Percentiles rank a stretch among this genome's conserved stretches.
phyloP scores from a whole-genome alignment of 2,888 invertebrate genomes.

The Hydriomena furcata region DNA sequence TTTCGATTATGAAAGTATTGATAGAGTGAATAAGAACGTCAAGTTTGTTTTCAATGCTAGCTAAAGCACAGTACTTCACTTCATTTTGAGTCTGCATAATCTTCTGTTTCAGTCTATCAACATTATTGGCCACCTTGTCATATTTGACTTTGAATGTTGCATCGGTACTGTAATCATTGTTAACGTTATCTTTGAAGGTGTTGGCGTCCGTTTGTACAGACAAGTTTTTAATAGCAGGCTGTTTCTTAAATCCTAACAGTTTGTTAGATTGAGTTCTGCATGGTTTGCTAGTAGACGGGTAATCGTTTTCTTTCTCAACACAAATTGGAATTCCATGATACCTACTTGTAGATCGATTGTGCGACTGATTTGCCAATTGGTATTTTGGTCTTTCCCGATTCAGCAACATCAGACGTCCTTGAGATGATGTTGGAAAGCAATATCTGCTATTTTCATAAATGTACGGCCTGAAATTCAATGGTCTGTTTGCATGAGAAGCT shows the following conservation, averaged over 20 bases:
- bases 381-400: constrained; percentile 40
- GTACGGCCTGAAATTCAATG: constrained; percentile 9
- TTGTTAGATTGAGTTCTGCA: neutral
- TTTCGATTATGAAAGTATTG: constrained; percentile 52
- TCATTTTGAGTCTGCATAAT: constrained; percentile 31
- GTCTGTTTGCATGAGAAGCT: constrained; percentile 2
- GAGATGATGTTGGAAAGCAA: constrained; percentile 55
- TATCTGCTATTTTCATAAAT: constrained; percentile 35
- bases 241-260: neutral
- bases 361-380: neutral
- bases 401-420: constrained; percentile 45
- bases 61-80: constrained; percentile 39
- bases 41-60: constrained; percentile 57
- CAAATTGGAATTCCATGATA: constrained; percentile 31
- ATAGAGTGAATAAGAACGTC: constrained; percentile 55
- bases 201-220: constrained; percentile 29
- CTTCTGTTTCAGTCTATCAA: constrained; percentile 40
- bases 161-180: neutral
- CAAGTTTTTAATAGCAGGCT: constrained; percentile 9
- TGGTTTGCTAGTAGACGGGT: neutral
- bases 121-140: constrained; percentile 36
- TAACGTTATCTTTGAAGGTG: constrained; percentile 1
- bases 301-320: constrained; percentile 32
- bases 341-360: constrained; percentile 18
- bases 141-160: constrained; percentile 38